Evolutionary conservation across 2,888 invertebrate species (phyloP), one percentile per base, ranked within the genome.

Genomic region (Pandemis cinnamomeana): DNA sequence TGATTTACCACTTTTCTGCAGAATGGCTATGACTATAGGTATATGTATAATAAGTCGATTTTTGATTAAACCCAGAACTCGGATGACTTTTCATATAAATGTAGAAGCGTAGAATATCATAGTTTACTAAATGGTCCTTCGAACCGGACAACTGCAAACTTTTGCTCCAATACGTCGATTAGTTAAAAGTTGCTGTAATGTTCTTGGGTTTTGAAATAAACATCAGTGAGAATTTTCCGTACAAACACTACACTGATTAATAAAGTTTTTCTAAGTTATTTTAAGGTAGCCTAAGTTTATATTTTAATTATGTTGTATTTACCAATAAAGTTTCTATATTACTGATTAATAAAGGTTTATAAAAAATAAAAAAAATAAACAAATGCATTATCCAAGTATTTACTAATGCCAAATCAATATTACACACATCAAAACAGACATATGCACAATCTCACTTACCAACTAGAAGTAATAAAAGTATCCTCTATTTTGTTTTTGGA

Each of bases 351-450:
- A n/a, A 51, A 51, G 51, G 51, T 51, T 51, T 48, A 5, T 8
- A 6, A 11, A 10, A 64, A 61, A 60, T 82, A 82, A 86, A 84
- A 71, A 76, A 75, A 80, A 81, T 76, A 62, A 66, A 75, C 68
- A 64, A 46, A 55, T 20, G 2, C 71, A 78, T 89, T 92, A 92
- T 91, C 85, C 85, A 89, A 91, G 91, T 92, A 92, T 94, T 93
- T 94, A 93, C 93, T 93, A 92, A 91, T 92, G 87, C 92, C 91
- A 93, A 93, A 93, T 93, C 92, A 92, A 91, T 93, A 92, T 90
- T 91, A 92, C 93, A 93, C 93, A 93, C 93, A 91, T 92, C 91
- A 93, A 93, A 93, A 93, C 93, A 92, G 91, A 93, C 93, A 92
- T 93, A 93, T 93, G 92, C 93, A 93, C 93, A 91, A 93, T 94